phyloP scores from a whole-genome alignment of 2,113 vertebrate species.

The Pelecanus crispus region DNA sequence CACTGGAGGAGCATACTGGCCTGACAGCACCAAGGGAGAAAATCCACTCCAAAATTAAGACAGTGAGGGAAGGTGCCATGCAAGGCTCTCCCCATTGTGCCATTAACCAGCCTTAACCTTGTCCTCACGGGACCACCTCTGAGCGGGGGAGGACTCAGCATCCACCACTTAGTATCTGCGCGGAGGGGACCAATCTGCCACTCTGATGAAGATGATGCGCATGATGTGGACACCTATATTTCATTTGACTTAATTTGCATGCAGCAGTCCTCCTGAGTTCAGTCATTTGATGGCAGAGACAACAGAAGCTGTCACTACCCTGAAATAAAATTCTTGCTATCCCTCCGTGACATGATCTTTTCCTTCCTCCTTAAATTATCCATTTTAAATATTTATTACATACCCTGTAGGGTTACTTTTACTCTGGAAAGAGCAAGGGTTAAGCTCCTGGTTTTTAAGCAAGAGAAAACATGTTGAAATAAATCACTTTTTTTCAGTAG shows the following conservation, averaged over 20 bases:
- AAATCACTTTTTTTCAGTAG: neutral
- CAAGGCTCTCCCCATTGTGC: neutral
- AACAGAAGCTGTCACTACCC: slow-evolving; percentile 18
- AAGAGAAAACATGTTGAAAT: slow-evolving; percentile 18
- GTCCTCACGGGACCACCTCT: neutral
- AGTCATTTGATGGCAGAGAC: neutral
- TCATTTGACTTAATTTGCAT: slow-evolving; percentile 25
- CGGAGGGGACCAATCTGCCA: neutral
- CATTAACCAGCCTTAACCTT: neutral
- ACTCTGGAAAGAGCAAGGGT: neutral
- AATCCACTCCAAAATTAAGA: neutral
- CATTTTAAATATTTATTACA: slow-evolving; percentile 31
- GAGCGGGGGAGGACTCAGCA: neutral
- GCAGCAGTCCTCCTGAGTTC: neutral
- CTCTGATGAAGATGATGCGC: neutral
- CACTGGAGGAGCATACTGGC: neutral
- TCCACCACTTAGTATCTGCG: neutral
- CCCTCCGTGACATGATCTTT: neutral
- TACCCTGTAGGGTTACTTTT: neutral
- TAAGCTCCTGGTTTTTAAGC: neutral
- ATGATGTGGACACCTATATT: neutral
- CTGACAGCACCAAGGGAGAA: neutral
- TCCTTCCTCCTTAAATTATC: neutral
- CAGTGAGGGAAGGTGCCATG: neutral
- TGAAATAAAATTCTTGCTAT: slow-evolving; percentile 19